Evolutionary conservation across 30 jellyfish, hydroid and myxozoan genomes (phyloP), one percentile per base, ranked within the genome.

Genomic region (Hydractinia echinata): DNA sequence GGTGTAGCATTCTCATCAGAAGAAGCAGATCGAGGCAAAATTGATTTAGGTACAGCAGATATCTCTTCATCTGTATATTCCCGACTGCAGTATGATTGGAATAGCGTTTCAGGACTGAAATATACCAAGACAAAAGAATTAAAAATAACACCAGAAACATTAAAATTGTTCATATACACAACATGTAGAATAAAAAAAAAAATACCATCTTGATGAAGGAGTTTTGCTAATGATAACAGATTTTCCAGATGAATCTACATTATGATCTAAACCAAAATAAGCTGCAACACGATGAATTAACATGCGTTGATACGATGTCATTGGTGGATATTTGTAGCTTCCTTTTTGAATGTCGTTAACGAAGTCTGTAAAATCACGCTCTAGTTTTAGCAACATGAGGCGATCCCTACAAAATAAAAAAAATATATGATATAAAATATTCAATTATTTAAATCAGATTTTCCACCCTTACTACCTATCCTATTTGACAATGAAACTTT

Each of bases 231-330:
- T 95, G 69, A 92, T 82, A 55, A 92, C 98, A 74, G 95, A 86
- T 69, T 92, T 86, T 39, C 95, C 98, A n/a, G 96, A 76, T 16
- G 90, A 76, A 83, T 92, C 98, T 4, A 92, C 92, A 72, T 92
- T 92, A 78, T 92, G 98, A 30, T 92, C 98, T 20, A 92, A 81
- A 4, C 95, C 98, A 79, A 92, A 92, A 82, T 92, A 92, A 16
- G 98, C 98, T 7, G 98, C 98, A 10, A 92, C 98, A 6, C 98
- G 95, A 76, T 92, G 98, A n/a, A 92, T 95, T 10, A 92, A 85
- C 98, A 92, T 92, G 53, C 98, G 95, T 52, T 92, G 93, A 67
- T 86, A 92, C 39, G 98, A 92, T 74, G 98, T 84, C 98, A 92
- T 92, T 82, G 74, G 95, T 5, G 86, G 93, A 71, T 85, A 90